Evolutionary conservation across 1,140 invertebrate species (phyloP), one percentile per base, ranked within the genome.

Genomic region (Drosophila cardini): DNA sequence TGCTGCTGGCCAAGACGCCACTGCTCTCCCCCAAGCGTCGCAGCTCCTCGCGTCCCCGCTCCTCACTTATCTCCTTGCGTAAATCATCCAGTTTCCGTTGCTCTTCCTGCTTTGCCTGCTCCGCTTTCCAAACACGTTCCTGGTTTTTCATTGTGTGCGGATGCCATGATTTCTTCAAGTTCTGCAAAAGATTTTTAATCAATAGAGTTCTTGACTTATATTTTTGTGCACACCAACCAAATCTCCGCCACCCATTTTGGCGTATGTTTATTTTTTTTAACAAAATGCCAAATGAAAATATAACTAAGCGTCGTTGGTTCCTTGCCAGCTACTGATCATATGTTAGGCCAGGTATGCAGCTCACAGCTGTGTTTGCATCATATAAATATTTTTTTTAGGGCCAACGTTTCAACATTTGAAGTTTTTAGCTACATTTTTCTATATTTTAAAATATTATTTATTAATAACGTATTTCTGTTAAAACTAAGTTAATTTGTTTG

Each of bases 121-220:
- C 95, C 1, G 95, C 96, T 87, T 96, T 96, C 95, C 95, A 96
- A 6, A 96, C 95, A 55, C 94, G 94, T 80, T 96, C 95, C 85
- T 96, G 95, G 81, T 96, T 96, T 90, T 95, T 96, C 93, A 96
- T 93, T 0, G 95, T 96, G 53, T 94, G 95, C 13, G 95, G 96
- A 93, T 96, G 96, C 96, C 96, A 96, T 92, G 95, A 96, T 90
- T 96, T 96, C 70, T 96, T 96, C 1, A 95, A 93, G 92, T 96
- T 96, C 95, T 95, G 52, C 34, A 36, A 8, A 40, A 36, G 2
- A 8, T 64, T 62, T 26, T 26, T 26, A 5, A 5, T 26, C 4
- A 26, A 26, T 40, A 5, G 1, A 38, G 9, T 32, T 43, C 30
- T 38, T 13, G 0, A 5, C 21, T 26, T 60, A 32, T 38, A 9